Conservation (phyloP, 2,888 invertebrate species). For the Trisateles emortualis region DNA sequence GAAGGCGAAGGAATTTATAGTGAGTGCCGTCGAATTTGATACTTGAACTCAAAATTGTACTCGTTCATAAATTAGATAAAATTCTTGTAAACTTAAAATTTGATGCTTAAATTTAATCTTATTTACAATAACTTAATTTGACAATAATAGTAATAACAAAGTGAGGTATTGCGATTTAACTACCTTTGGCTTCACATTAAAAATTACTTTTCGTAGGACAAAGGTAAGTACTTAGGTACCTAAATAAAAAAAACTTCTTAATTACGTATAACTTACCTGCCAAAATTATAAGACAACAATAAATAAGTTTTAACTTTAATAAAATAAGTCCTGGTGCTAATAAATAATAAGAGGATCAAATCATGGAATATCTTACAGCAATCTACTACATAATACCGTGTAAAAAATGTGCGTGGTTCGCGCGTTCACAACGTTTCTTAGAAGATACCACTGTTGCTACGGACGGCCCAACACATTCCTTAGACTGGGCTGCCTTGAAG, state of each 20-base stretch:
- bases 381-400: constrained; percentile 47
- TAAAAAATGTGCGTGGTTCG: constrained; percentile 75
- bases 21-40: constrained; percentile 57
- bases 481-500: constrained; percentile 69
- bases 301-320: too few species aligned
- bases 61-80: neutral
- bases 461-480: constrained; percentile 68
- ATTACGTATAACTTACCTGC: too few species aligned
- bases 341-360: constrained; percentile 48
- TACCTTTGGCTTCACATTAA: too few species aligned
- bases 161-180: too few species aligned
- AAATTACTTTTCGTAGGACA: too few species aligned
- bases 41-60: constrained; percentile 39
- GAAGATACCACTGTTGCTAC: constrained; percentile 75
- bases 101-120: too few species aligned
- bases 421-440: constrained; percentile 73
- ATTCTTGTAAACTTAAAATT: neutral
- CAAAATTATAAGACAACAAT: too few species aligned
- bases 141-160: too few species aligned
- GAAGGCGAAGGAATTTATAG: constrained; percentile 82
- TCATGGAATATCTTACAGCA: constrained; percentile 26
- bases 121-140: too few species aligned
- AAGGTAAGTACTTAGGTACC: too few species aligned
- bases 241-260: too few species aligned
- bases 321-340: neutral